These are phyloP conservation scores for Ceuthmochares aereus DNA, from an alignment of 2,113 vertebrate genomes.

Conservation along the genomic window DNA sequence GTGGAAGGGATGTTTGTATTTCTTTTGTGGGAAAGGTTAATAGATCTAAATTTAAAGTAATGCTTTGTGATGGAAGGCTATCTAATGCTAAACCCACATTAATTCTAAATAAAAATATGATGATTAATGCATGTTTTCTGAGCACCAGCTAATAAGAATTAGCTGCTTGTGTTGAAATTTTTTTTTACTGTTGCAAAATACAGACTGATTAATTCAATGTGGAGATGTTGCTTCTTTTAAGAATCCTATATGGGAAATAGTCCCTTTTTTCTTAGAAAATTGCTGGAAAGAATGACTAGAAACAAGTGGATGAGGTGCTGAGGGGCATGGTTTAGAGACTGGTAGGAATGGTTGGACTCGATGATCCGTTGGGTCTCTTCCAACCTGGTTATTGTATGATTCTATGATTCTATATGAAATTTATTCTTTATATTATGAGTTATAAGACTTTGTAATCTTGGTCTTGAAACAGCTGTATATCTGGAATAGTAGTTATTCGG, in stretches of 20 bases:
- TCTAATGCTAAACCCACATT: neutral
- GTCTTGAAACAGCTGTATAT: neutral
- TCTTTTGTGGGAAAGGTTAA: conserved; percentile 11
- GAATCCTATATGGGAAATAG: neutral
- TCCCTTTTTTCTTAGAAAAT: neutral
- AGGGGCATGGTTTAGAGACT: no score
- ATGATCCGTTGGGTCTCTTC: no score
- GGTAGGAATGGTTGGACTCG: no score
- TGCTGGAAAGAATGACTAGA: neutral
- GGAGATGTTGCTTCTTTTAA: neutral
- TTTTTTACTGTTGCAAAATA: neutral
- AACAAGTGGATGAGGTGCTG: no score
- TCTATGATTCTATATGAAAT: no score
- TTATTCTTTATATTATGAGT: neutral
- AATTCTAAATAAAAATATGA: neutral
- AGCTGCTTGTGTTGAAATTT: neutral
- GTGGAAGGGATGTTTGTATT: neutral
- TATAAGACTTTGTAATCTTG: neutral
- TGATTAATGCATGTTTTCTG: neutral
- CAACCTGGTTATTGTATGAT: no score
- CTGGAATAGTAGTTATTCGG: neutral
- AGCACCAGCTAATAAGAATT: neutral
- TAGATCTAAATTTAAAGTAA: neutral
- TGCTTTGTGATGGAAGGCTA: neutral
- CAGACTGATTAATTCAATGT: neutral